Percentiles rank a stretch among this genome's conserved stretches.
These are phyloP conservation scores for Idaea dimidiata DNA, from an alignment of 2,888 invertebrate genomes.

Conservation along the genomic window DNA sequence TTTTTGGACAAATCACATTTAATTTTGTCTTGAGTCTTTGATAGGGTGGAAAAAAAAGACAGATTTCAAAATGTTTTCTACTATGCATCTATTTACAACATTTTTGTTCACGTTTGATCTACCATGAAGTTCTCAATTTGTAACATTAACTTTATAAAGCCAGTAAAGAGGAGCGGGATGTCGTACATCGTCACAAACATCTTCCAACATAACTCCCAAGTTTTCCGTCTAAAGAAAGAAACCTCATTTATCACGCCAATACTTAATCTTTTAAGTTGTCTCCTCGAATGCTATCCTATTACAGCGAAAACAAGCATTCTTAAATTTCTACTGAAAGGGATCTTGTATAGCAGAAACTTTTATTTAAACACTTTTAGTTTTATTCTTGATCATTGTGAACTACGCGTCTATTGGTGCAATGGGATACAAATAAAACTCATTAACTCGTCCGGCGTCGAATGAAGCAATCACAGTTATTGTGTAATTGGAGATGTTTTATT, in stretches of 20 bases:
- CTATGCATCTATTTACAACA: no score
- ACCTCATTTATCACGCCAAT: slow-evolving; percentile 46
- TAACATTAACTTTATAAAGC: background rate
- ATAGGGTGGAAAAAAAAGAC: no score
- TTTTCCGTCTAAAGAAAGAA: slow-evolving; percentile 32
- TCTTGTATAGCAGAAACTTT: background rate
- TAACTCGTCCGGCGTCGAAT: no score
- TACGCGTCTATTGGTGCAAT: background rate
- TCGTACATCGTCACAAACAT: background rate
- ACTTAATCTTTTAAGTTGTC: slow-evolving; percentile 43
- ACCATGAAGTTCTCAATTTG: background rate
- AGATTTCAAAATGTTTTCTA: no score
- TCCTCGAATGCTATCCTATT: slow-evolving; percentile 14
- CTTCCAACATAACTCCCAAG: slow-evolving; percentile 7
- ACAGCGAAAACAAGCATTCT: slow-evolving; percentile 2
- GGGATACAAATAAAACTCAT: no score
- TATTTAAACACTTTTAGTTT: background rate
- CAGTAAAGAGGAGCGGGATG: background rate
- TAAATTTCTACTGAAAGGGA: background rate
- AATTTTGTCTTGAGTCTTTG: no score
- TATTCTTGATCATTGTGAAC: background rate
- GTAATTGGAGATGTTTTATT: no score
- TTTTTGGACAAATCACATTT: no score
- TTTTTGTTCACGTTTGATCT: background rate
- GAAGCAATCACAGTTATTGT: no score